Conservation (phyloP, 2,113 vertebrate genomes). For the Gorsachius goisagi region DNA sequence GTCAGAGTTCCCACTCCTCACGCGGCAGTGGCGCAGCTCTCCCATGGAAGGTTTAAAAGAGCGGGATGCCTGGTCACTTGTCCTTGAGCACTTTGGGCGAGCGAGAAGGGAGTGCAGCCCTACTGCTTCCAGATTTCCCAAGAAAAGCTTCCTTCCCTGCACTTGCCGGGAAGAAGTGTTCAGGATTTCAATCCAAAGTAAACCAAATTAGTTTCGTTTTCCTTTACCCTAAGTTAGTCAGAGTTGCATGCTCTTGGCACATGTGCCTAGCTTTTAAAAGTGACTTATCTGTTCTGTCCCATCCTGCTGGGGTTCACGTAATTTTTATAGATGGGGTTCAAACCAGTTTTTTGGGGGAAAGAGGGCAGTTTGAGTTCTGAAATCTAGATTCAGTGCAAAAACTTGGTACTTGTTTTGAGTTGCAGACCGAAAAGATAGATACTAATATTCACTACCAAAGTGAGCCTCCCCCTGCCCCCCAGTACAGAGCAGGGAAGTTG, state of each 20-base stretch:
- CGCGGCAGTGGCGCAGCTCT: not conserved
- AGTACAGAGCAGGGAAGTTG: not conserved
- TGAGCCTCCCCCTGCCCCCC: not conserved
- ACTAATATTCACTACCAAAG: not conserved
- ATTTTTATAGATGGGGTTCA: not conserved
- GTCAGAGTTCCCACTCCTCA: not conserved
- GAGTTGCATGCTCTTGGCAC: not conserved
- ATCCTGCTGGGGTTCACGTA: not conserved
- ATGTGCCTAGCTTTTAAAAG: not conserved
- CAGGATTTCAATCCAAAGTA: not conserved
- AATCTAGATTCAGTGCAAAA: not conserved
- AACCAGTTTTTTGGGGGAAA: not conserved
- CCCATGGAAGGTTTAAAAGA: not conserved
- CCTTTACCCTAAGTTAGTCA: not conserved
- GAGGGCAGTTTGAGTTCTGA: not conserved
- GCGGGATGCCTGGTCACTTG: fast-evolving
- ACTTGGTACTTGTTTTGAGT: not conserved
- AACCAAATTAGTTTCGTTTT: not conserved
- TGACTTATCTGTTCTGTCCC: not conserved
- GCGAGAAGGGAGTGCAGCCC: not conserved
- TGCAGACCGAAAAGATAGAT: not conserved
- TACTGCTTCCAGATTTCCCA: not conserved
- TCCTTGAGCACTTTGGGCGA: not conserved
- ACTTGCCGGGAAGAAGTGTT: not conserved
- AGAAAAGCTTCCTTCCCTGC: not conserved